Evolutionary conservation across 2,888 invertebrate genomes (phyloP).

Genomic region (Oscheius onirici): DNA sequence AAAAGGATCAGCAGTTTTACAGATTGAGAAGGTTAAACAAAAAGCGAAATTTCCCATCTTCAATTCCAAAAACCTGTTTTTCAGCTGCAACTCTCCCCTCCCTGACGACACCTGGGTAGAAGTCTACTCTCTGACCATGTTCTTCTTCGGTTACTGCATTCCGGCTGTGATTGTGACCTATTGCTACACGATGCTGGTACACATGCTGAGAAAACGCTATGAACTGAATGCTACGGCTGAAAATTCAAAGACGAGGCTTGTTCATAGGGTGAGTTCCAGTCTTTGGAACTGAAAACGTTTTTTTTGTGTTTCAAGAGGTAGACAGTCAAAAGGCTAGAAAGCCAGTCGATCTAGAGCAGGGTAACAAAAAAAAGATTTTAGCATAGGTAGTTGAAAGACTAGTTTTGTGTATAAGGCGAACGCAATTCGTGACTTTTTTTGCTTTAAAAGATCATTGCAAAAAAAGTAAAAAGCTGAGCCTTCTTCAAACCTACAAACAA

Average conservation of each 20-base stretch:
- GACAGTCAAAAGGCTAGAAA: too few relatives aligned
- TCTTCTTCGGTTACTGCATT: constrained; percentile 35
- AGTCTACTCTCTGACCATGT: constrained; percentile 35
- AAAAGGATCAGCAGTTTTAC: too few relatives aligned
- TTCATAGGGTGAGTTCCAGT: constrained; percentile 37
- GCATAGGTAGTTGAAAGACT: too few relatives aligned
- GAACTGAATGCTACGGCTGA: constrained; percentile 25
- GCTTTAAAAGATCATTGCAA: too few relatives aligned
- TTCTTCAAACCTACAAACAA: too few relatives aligned
- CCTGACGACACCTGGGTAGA: constrained; percentile 37
- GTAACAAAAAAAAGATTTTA: too few relatives aligned
- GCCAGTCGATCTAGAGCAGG: too few relatives aligned
- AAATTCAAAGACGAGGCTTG: constrained; percentile 40
- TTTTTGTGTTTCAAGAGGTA: too few relatives aligned
- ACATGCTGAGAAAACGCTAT: constrained; percentile 38
- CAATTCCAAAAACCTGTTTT: not conserved
- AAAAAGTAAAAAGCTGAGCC: too few relatives aligned
- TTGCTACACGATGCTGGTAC: constrained; percentile 38
- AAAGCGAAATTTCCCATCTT: not conserved
- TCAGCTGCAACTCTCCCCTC: constrained; percentile 38
- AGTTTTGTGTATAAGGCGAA: too few relatives aligned
- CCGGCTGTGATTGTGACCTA: constrained; percentile 38
- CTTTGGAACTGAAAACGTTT: not conserved
- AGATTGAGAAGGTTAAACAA: too few relatives aligned
- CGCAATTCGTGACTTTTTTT: too few relatives aligned